Evolutionary conservation across 2,113 vertebrate genomes (phyloP), one percentile per base, ranked within the genome.

Genomic region (Cariama cristata): DNA sequence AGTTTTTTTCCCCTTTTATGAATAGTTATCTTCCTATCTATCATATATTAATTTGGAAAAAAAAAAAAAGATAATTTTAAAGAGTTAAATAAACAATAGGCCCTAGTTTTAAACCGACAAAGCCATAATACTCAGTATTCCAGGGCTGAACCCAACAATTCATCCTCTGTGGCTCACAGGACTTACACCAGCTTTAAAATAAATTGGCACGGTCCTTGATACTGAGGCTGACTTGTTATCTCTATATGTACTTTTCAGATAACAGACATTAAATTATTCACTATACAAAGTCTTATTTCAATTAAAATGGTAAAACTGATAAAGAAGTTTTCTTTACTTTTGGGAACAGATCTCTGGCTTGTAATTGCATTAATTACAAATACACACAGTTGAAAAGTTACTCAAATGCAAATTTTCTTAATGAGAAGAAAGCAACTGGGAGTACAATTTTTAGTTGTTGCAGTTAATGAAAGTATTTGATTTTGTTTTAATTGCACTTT

Each of bases 401-500:
- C 95, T 98, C 93, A 97, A 93, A 98, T 96, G 93, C 94, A 95
- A 96, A 97, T 95, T 74, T 93, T 93, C 93, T 95, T 93, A 97
- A 96, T 96, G 95, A 96, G 91, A 98, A 97, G 97, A 91, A 94
- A 94, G 76, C 94, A 97, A 66, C 64, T 88, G 94, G 85, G 87
- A 97, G 75, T 93, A 91, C 90, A 95, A 94, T 94, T 98, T 98
- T 96, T 96, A 71, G 88, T 92, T 96, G 88, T 92, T 97, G 84
- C 68, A 92, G 83, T 95, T 98, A 97, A 96, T 96, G 96, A 93
- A 98, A 96, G 94, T 96, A 95, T 96, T 95, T 91, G 87, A 91
- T 98, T 97, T 98, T 93, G 72, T 67, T 98, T 97, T 98, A 98
- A 98, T 96, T 98, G 95, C 95, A 98, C 94, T 96, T 98, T 97